These are phyloP conservation scores for Hydraecia micacea DNA, from an alignment of 2,888 invertebrate species.

Conservation along the genomic window DNA sequence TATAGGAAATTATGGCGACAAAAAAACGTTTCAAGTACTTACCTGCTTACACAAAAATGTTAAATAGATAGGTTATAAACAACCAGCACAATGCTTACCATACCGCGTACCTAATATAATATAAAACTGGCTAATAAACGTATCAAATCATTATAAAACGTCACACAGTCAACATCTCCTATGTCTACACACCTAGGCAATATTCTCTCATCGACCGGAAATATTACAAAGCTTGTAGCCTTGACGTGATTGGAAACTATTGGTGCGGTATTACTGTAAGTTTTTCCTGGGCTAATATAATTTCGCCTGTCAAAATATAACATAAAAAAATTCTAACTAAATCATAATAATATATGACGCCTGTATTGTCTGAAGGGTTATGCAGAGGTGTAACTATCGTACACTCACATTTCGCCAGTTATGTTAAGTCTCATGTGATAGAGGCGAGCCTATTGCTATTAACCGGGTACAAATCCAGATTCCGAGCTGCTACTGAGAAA, in stretches of 20 bases:
- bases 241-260: slow-evolving; percentile 36
- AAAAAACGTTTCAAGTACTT: not conserved
- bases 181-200: slow-evolving; percentile 76
- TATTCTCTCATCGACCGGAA: slow-evolving; percentile 81
- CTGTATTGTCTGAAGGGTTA: not conserved
- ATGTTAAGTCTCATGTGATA: not conserved
- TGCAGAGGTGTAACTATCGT: not conserved
- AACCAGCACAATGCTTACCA: slow-evolving; percentile 56
- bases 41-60: not conserved
- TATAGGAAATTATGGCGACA: too few species aligned
- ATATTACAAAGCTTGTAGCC: slow-evolving; percentile 67
- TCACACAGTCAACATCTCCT: slow-evolving; percentile 75
- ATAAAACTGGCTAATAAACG: slow-evolving; percentile 76
- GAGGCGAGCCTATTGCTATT: not conserved
- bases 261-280: not conserved
- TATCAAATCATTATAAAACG: slow-evolving; percentile 78
- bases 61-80: not conserved
- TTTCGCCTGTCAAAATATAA: not conserved
- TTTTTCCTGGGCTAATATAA: not conserved
- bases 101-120: slow-evolving; percentile 64
- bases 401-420: not conserved
- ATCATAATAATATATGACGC: not conserved
- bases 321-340: not conserved
- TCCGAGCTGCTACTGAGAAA: not conserved
- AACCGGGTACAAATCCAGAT: not conserved